These are phyloP conservation scores for Percopsis omiscomaycus DNA, from an alignment of 2,797 vertebrate species.

Conservation along the genomic window DNA sequence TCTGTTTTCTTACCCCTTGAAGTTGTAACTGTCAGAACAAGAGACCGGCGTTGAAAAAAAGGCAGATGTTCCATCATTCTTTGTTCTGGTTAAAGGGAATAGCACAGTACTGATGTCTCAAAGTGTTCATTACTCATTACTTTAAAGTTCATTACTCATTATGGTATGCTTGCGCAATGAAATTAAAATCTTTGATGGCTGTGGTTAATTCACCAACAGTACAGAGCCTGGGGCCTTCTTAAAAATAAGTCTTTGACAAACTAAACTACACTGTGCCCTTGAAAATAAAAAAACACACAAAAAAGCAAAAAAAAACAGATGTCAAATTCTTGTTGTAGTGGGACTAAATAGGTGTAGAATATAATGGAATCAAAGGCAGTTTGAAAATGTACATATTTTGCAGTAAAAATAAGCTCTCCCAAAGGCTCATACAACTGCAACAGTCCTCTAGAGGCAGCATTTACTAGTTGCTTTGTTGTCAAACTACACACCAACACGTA, in stretches of 20 bases:
- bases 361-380: too few species aligned
- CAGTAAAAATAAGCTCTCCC: not conserved
- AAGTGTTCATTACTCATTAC: constrained; percentile 45
- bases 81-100: constrained; percentile 43
- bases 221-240: constrained; percentile 30
- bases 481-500: not conserved
- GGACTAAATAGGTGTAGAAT: too few species aligned
- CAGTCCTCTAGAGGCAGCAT: not conserved
- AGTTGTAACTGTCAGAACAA: constrained; percentile 66
- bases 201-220: constrained; percentile 47
- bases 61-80: constrained; percentile 44
- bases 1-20: constrained; percentile 58
- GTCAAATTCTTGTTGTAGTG: too few species aligned
- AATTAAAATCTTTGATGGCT: constrained; percentile 56
- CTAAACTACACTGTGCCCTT: not conserved
- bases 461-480: not conserved
- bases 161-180: constrained; percentile 27
- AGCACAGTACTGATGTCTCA: constrained; percentile 29
- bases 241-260: constrained; percentile 26
- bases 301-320: not conserved
- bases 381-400: too few species aligned
- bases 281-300: constrained; percentile 14
- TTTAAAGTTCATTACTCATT: constrained; percentile 47
- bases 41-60: constrained; percentile 28
- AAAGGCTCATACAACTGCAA: not conserved